phyloP scores from a whole-genome alignment of 1,140 invertebrate species.

The Batillaria attramentaria region DNA sequence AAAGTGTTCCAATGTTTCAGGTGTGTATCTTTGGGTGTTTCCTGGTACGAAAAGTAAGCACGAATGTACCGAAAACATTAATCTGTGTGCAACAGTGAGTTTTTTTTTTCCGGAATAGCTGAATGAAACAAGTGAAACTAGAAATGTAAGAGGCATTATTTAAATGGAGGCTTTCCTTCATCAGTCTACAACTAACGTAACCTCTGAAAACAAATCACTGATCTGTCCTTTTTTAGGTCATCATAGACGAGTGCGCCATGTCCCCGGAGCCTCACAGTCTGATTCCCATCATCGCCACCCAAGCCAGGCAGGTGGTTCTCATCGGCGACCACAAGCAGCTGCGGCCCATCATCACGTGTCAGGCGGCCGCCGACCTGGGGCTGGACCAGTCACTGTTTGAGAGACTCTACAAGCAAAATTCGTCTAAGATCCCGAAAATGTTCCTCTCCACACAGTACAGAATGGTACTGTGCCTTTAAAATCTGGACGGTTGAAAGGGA shows the following conservation, averaged over 20 bases:
- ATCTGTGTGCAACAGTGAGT: too few relatives aligned
- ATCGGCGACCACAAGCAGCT: constrained; percentile 62
- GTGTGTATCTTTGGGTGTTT: too few relatives aligned
- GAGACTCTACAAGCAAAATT: constrained; percentile 42
- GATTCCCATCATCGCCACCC: constrained; percentile 42
- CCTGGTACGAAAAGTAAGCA: too few relatives aligned
- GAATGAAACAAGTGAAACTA: too few relatives aligned
- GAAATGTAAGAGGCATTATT: too few relatives aligned
- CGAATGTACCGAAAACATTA: too few relatives aligned
- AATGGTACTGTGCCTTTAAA: constrained; percentile 50
- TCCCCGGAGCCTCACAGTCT: constrained; percentile 57
- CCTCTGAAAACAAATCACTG: too few relatives aligned
- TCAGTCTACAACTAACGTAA: too few relatives aligned
- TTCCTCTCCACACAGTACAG: constrained; percentile 52
- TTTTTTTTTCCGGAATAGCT: too few relatives aligned
- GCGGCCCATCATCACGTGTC: constrained; percentile 48
- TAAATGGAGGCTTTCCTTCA: too few relatives aligned
- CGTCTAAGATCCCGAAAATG: neutral
- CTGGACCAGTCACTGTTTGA: constrained; percentile 58
- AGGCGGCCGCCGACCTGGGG: constrained; percentile 41
- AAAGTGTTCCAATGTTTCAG: too few relatives aligned
- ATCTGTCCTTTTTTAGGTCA: constrained; percentile 48
- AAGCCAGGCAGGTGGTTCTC: constrained; percentile 50
- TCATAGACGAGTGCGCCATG: constrained; percentile 61
- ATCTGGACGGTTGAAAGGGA: too few relatives aligned